Evolutionary conservation across 2,888 invertebrate species (phyloP), one percentile per base, ranked within the genome.

Genomic region (Aquatica leii): DNA sequence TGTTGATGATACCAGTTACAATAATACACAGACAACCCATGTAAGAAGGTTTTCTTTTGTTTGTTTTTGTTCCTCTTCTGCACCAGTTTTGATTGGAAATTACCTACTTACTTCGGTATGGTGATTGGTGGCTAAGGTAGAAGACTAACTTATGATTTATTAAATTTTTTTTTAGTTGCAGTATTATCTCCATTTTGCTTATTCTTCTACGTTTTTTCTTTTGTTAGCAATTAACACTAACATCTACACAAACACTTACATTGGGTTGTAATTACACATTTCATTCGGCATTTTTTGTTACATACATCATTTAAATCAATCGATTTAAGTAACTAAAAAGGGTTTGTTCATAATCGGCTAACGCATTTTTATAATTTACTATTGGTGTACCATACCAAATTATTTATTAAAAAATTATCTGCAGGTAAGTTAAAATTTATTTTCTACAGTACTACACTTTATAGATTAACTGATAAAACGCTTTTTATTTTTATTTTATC

Each of bases 1-100:
- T 81, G 88, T 85, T 76, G 73, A 69, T 63, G 52, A 54, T 57
- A 73, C 68, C 70, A 73, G 71, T 73, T 73, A 74, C 71, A 73
- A 69, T 74, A 73, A 71, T 73, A 73, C 72, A 71, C 71, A 73
- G 59, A 72, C 69, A 71, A 73, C 71, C 69, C 70, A 74, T 73
- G 73, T 73, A 74, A 73, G 74, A 68, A 74, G 68, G 70, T 72
- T 71, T 73, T 71, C 65, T 73, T 72, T 68, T 70, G 70, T 72
- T 69, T 69, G 62, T 56, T 67, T 65, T 61, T 24, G 24, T 24
- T 24, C 57, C 59, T 59, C 63, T 59, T 63, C 59, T 63, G 63
- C 63, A 63, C 63, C 59, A 51, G 34, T 59, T 59, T 63, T 59
- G 50, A 56, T 62, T 62, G 58, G 62, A 58, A 41, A 50, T 50